Base-by-base conservation (phyloP, 92 coral and sea anemone genomes). In the Porites divaricata region DNA sequence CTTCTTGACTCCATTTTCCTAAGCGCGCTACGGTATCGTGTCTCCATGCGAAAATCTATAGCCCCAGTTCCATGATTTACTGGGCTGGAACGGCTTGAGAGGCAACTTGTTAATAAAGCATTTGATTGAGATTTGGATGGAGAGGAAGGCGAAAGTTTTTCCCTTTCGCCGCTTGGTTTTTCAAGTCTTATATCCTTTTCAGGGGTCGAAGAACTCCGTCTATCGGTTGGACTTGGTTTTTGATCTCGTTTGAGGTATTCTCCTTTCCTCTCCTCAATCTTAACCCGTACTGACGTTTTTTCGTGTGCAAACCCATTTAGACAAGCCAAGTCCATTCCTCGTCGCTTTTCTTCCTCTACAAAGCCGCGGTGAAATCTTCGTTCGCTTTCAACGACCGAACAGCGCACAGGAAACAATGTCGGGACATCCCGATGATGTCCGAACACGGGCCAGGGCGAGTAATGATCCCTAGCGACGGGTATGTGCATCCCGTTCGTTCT, bases 351-450 rank as follows among this genome's bases (percentile, higher is more conserved):
- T 20, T 61, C 79, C 24, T 82, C 86, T 9, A 72, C 16, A 12
- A 62, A 25, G 13, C 83, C 82, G 57, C 76, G 72, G n/a, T 66
- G 86, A 65, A 41, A 84, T 49, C 82, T 71, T 64, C 49, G 84
- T 63, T 83, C 90, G 77, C 72, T 76, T 66, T 91, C 95, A 21
- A 81, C 72, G 15, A 88, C 69, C 49, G 95, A 80, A 41, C 95
- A 88, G 72, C 92, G 95, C 82, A 91, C 92, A 61, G 95, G 95
- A 70, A 91, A 88, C 88, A 91, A 73, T 17, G 90, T 78, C 25
- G 95, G 80, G 73, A 88, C 22, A 41, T 91, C 95, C 26, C 95
- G 83, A n/a, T 85, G 90, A 26, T 88, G 95, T 2, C 95, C 90
- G 53, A 88, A 81, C 51, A 35, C 45, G 45, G 87, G 69, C 67